Conservation (phyloP, 1,140 invertebrate genomes). For the Lithobius niger region DNA sequence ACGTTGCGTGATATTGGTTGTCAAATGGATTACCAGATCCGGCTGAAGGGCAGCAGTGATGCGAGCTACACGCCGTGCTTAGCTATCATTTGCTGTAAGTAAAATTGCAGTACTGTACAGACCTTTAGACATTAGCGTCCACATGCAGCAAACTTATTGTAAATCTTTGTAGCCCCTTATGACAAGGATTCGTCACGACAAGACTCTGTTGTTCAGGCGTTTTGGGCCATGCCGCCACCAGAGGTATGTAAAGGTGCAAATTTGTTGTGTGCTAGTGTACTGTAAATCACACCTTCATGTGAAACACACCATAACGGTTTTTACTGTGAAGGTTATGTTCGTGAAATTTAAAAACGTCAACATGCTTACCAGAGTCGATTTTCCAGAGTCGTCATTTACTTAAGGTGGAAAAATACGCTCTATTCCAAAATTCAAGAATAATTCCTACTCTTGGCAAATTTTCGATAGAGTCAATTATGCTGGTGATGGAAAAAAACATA, state of each 20-base stretch:
- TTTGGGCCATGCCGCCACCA: slow-evolving; percentile 86
- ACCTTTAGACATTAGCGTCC: neutral
- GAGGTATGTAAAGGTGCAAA: slow-evolving; percentile 42
- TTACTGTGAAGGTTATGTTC: too few relatives aligned
- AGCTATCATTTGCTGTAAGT: slow-evolving; percentile 74
- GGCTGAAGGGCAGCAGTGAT: slow-evolving; percentile 79
- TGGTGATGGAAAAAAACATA: too few relatives aligned
- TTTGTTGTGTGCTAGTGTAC: too few relatives aligned
- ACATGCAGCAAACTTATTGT: neutral
- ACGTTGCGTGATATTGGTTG: slow-evolving; percentile 78
- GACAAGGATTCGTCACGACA: slow-evolving; percentile 46
- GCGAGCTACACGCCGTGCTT: slow-evolving; percentile 82
- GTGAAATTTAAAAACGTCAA: too few relatives aligned
- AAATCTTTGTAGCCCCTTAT: slow-evolving; percentile 63
- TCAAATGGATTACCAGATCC: slow-evolving; percentile 87
- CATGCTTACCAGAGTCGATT: too few relatives aligned
- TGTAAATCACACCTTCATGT: too few relatives aligned
- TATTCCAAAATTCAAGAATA: too few relatives aligned
- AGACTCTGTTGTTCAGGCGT: slow-evolving; percentile 51
- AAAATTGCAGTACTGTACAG: neutral
- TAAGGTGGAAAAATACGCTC: too few relatives aligned
- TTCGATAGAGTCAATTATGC: too few relatives aligned
- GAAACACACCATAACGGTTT: too few relatives aligned
- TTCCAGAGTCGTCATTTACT: too few relatives aligned
- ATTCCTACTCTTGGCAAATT: too few relatives aligned